Evolutionary conservation across 2,888 invertebrate genomes (phyloP).

Genomic region (Rhopalosiphum nymphaeae): DNA sequence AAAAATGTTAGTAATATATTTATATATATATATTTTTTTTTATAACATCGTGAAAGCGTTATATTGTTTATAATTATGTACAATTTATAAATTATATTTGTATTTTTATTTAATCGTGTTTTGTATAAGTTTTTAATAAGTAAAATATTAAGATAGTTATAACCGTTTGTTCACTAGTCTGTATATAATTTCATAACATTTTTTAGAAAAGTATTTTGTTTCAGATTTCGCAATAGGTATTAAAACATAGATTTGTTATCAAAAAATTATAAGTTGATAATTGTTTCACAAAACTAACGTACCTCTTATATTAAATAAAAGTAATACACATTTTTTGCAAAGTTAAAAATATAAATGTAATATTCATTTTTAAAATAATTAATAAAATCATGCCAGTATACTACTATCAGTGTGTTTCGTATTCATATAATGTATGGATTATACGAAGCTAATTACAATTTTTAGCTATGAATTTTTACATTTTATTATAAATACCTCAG

Average conservation of each 20-base stretch:
- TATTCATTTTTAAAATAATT: neutral
- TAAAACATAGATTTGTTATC: neutral
- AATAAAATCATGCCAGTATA: neutral
- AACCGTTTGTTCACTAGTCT: neutral
- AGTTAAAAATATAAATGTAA: neutral
- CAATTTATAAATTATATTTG: neutral
- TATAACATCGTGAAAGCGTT: neutral
- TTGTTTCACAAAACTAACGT: constrained; percentile 11
- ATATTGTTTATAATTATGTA: neutral
- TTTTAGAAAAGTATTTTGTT: neutral
- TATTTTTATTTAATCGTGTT: neutral
- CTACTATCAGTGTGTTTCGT: neutral
- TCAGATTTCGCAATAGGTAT: neutral
- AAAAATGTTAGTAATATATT: neutral
- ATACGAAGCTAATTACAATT: neutral
- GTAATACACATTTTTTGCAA: neutral
- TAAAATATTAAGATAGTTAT: neutral
- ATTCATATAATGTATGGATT: neutral
- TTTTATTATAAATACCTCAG: neutral
- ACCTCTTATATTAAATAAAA: neutral
- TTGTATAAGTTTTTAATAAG: neutral
- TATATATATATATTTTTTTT: neutral
- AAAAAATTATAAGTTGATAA: neutral
- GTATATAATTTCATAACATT: neutral
- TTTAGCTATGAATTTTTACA: neutral